These are phyloP conservation scores for Pithys albifrons DNA, from an alignment of 2,113 vertebrate genomes.

Conservation along the genomic window DNA sequence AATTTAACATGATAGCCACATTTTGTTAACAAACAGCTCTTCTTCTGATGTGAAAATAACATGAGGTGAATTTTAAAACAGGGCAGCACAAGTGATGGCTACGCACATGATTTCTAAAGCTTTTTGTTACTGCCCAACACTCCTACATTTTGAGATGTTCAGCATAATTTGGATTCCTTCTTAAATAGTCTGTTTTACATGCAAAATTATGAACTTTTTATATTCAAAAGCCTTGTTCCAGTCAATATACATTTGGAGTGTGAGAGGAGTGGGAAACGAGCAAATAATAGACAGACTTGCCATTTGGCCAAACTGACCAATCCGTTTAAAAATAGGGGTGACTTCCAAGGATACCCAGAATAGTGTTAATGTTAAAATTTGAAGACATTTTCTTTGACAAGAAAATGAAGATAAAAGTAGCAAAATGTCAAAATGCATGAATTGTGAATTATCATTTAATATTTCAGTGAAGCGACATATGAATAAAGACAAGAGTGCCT, in stretches of 20 bases:
- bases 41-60: neutral
- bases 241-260: neutral
- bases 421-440: neutral
- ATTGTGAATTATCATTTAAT: conserved; percentile 37
- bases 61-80: neutral
- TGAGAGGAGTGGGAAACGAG: neutral
- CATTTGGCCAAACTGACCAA: neutral
- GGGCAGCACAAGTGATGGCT: neutral
- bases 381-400: neutral
- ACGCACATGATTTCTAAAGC: neutral
- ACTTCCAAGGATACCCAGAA: neutral
- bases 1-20: neutral
- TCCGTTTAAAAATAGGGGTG: neutral
- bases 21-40: neutral
- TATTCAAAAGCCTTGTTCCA: neutral
- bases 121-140: neutral
- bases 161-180: neutral
- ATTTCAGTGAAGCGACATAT: neutral
- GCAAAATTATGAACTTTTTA: neutral
- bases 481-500: conserved; percentile 15
- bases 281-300: neutral
- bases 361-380: neutral
- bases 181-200: neutral
- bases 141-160: neutral
- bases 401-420: conserved; percentile 36